These are phyloP conservation scores for Carposina sasakii DNA, from an alignment of 1,140 invertebrate species.

Conservation along the genomic window DNA sequence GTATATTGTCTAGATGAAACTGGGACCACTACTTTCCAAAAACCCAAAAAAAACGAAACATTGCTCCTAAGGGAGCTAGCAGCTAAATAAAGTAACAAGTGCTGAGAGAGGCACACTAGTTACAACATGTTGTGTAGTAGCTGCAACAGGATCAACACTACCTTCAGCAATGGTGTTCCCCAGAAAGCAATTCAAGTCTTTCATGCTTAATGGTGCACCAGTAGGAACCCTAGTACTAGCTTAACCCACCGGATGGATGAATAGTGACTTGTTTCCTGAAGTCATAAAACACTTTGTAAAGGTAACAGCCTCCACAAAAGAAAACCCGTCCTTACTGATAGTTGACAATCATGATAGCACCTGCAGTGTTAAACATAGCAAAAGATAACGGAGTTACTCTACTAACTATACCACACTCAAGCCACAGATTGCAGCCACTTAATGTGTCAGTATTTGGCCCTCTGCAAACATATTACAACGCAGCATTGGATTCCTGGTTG, in stretches of 20 bases:
- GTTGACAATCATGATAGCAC: no score
- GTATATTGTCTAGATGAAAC: background rate
- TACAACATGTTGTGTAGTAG: constrained; percentile 28
- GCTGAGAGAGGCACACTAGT: no score
- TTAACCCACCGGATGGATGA: constrained; percentile 21
- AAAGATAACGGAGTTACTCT: background rate
- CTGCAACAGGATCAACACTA: constrained; percentile 25
- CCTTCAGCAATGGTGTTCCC: constrained; percentile 26
- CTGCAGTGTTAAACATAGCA: no score
- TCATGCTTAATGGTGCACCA: no score
- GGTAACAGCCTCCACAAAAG: no score
- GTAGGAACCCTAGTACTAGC: constrained; percentile 15
- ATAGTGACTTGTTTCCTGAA: no score
- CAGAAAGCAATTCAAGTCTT: no score
- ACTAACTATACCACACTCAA: background rate
- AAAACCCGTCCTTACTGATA: no score
- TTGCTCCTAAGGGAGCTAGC: constrained; percentile 41
- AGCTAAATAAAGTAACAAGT: constrained; percentile 38
- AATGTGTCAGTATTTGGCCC: background rate
- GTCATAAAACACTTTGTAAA: no score
- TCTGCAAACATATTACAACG: background rate
- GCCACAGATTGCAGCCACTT: constrained; percentile 3
- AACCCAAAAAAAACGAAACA: constrained; percentile 36
- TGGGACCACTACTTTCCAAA: constrained; percentile 6
- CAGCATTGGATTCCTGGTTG: background rate